phyloP scores from a whole-genome alignment of 2,888 invertebrate genomes.

The Aromia moschata region DNA sequence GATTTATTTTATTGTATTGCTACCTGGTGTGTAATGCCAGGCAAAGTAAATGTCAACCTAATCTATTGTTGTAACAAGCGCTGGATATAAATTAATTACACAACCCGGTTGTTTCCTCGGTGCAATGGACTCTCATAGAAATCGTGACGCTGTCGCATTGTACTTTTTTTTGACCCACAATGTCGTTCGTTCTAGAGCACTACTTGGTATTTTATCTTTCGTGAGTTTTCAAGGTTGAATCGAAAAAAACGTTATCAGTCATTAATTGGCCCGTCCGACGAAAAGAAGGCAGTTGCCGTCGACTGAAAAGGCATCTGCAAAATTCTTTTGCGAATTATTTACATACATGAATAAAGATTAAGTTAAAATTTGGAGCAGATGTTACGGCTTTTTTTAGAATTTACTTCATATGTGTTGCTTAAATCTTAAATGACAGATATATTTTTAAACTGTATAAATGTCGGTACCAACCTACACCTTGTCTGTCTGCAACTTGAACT shows the following conservation, averaged over 20 bases:
- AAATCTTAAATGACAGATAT: background rate
- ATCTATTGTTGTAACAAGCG: slow-evolving; percentile 29
- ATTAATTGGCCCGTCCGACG: background rate
- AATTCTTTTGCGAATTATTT: background rate
- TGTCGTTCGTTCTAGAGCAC: background rate
- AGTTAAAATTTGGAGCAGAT: too few species aligned
- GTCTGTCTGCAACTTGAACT: too few species aligned
- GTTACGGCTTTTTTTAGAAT: background rate
- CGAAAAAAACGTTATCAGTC: background rate
- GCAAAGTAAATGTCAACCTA: slow-evolving; percentile 27
- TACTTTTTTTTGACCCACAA: background rate
- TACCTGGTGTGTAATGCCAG: slow-evolving; percentile 22
- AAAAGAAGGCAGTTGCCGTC: background rate
- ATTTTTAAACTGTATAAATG: too few species aligned
- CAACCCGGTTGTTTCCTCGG: slow-evolving; percentile 9
- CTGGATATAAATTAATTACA: slow-evolving; percentile 23
- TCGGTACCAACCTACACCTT: too few species aligned
- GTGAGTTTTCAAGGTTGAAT: background rate
- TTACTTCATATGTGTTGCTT: background rate
- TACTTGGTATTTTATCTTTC: background rate
- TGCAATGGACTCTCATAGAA: slow-evolving; percentile 15
- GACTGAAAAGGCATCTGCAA: background rate
- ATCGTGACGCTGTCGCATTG: background rate
- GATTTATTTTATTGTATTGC: slow-evolving; percentile 26
- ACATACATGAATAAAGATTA: background rate